These are phyloP conservation scores for Taurulus bubalis DNA, from an alignment of 2,113 vertebrate species.

Conservation along the genomic window DNA sequence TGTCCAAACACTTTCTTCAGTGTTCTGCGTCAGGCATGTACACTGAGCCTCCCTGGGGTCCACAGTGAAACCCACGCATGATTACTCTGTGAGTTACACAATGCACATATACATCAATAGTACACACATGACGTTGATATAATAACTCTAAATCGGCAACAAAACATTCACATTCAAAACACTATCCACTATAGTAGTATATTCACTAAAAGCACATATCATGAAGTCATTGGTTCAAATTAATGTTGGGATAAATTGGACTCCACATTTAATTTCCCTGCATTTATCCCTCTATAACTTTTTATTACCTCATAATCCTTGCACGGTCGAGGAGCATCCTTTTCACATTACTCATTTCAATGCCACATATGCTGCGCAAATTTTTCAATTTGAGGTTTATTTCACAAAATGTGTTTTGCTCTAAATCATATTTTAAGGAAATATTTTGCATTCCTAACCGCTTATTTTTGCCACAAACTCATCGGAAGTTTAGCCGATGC, in stretches of 20 bases:
- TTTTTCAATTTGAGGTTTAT: background rate
- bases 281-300: background rate
- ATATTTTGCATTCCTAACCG: background rate
- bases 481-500: no score
- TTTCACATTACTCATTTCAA: background rate
- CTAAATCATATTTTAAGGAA: background rate
- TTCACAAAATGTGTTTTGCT: background rate
- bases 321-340: background rate
- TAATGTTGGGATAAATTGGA: background rate
- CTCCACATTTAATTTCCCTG: background rate
- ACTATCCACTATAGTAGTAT: background rate
- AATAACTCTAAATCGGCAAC: background rate
- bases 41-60: background rate
- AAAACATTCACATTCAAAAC: background rate
- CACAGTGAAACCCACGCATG: background rate
- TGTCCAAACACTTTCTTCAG: background rate
- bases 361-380: background rate
- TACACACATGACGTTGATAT: background rate
- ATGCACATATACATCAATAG: background rate
- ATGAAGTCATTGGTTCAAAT: background rate
- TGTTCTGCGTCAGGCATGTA: background rate
- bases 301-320: background rate
- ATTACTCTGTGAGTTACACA: background rate
- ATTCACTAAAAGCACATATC: background rate
- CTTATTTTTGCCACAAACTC: background rate